Evolutionary conservation across 2,888 invertebrate species (phyloP).

Genomic region (Leptopilina drosophilae): DNA sequence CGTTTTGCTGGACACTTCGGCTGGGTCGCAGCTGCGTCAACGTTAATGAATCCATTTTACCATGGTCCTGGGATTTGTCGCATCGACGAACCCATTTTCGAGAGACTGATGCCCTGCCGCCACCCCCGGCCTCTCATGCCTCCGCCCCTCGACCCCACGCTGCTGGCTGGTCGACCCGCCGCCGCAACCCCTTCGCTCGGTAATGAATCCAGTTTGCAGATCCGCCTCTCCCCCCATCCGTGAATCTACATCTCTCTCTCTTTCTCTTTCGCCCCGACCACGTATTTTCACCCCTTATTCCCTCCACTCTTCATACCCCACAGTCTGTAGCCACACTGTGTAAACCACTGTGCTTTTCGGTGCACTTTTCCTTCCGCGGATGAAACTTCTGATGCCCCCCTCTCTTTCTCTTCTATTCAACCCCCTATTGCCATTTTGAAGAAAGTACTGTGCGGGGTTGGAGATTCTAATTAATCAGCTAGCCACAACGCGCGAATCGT

Average conservation of each 20-base stretch:
- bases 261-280: neutral
- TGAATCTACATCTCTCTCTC: neutral
- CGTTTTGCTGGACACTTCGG: slow-evolving; percentile 57
- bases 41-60: slow-evolving; percentile 68
- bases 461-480: slow-evolving; percentile 74
- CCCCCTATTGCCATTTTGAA: slow-evolving; percentile 44
- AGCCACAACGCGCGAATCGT: slow-evolving; percentile 65
- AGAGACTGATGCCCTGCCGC: slow-evolving; percentile 46
- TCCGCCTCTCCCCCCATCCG: slow-evolving; percentile 50
- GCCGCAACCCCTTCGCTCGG: slow-evolving; percentile 60
- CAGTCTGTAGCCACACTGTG: slow-evolving; percentile 46
- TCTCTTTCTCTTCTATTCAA: slow-evolving; percentile 44
- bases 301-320: slow-evolving; percentile 12
- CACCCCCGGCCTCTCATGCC: slow-evolving; percentile 51
- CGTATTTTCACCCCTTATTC: slow-evolving; percentile 1
- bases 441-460: slow-evolving; percentile 39
- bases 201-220: slow-evolving; percentile 67
- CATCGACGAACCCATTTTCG: slow-evolving; percentile 57
- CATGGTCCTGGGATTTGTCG: slow-evolving; percentile 60
- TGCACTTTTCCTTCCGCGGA: slow-evolving; percentile 38
- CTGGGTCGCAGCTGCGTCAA: slow-evolving; percentile 62
- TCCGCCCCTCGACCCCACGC: slow-evolving; percentile 49
- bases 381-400: slow-evolving; percentile 33
- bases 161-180: slow-evolving; percentile 52
- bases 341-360: slow-evolving; percentile 61